A percentile compares a stretch with the other conserved stretches of the same genome.
phyloP scores from a whole-genome alignment of 1,140 invertebrate species.

The Drosophila sucinea region DNA sequence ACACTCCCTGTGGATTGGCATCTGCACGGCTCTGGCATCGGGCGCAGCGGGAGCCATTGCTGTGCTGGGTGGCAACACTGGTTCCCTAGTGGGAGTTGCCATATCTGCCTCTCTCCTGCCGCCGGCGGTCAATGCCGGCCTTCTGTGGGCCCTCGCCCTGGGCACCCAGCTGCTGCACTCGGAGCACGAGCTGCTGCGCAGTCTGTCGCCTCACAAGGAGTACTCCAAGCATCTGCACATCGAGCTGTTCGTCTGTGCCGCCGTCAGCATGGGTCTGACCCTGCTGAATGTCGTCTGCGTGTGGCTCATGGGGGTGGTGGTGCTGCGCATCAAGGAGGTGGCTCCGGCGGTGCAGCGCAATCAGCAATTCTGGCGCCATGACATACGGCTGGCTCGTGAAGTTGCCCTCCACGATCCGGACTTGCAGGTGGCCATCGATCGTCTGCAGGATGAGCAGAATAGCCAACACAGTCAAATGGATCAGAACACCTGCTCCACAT shows the following conservation, averaged over 20 bases:
- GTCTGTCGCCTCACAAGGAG: slow-evolving; percentile 65
- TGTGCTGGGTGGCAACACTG: slow-evolving; percentile 88
- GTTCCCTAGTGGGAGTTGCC: slow-evolving; percentile 90
- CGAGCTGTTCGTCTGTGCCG: slow-evolving; percentile 86
- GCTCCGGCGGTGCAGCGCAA: slow-evolving; percentile 84
- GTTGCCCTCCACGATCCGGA: slow-evolving; percentile 55
- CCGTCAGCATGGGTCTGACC: slow-evolving; percentile 87
- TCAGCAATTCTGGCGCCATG: slow-evolving; percentile 87
- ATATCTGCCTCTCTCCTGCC: slow-evolving; percentile 91
- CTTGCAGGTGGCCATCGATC: slow-evolving; percentile 62
- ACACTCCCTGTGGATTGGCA: slow-evolving; percentile 87
- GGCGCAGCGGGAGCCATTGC: slow-evolving; percentile 89
- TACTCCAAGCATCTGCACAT: slow-evolving; percentile 84
- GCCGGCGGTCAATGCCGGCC: slow-evolving; percentile 89
- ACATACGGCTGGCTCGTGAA: slow-evolving; percentile 85
- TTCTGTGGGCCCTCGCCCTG: slow-evolving; percentile 87
- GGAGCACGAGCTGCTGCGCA: slow-evolving; percentile 58
- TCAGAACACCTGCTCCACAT: slow-evolving; percentile 49
- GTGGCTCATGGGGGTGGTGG: slow-evolving; percentile 86
- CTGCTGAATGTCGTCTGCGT: slow-evolving; percentile 89
- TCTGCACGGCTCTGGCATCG: slow-evolving; percentile 87
- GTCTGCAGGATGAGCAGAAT: slow-evolving; percentile 33
- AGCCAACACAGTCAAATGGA: slow-evolving; percentile 20
- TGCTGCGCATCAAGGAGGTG: slow-evolving; percentile 91
- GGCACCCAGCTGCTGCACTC: slow-evolving; percentile 81